Evolutionary conservation across 1,140 invertebrate genomes (phyloP), one percentile per base, ranked within the genome.

Genomic region (Phymorhynchus buccinoides): DNA sequence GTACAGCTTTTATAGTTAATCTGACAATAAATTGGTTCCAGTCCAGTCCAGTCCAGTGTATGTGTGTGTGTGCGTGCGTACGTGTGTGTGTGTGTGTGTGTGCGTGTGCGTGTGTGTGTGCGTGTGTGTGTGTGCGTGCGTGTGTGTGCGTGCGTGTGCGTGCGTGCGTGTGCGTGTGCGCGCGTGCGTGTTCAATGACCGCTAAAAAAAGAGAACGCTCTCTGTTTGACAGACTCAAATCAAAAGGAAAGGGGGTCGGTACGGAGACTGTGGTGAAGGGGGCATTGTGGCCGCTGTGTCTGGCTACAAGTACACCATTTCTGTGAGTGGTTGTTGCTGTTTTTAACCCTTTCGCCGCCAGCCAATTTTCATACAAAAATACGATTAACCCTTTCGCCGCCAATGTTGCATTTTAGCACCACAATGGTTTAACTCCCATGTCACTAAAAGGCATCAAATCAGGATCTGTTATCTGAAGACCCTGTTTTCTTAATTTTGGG

Each of bases 1-100:
- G n/a, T n/a, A n/a, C n/a, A n/a, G n/a, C n/a, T n/a, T n/a, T n/a
- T n/a, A n/a, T n/a, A n/a, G n/a, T n/a, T n/a, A n/a, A n/a, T n/a
- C n/a, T n/a, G n/a, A n/a, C n/a, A n/a, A n/a, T n/a, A n/a, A n/a
- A n/a, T n/a, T n/a, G n/a, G n/a, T n/a, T n/a, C n/a, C n/a, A n/a
- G n/a, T n/a, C n/a, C n/a, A n/a, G n/a, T n/a, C n/a, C n/a, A n/a
- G n/a, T n/a, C n/a, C n/a, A 14, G 18, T 12, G 56, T 62, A 27
- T 62, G 56, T 62, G 56, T 62, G 56, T 62, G 56, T 62, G 56
- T 62, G 56, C n/a, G 56, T 62, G 56, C n/a, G 56, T 62, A 27
- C n/a, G 56, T 62, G 56, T 62, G 56, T 62, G 56, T 62, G 56
- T 9, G 56, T 62, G 56, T 62, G 56, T 62, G 56, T 62, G 56